phyloP scores from a whole-genome alignment of 2,113 vertebrate species.

The Ranitomeya variabilis region DNA sequence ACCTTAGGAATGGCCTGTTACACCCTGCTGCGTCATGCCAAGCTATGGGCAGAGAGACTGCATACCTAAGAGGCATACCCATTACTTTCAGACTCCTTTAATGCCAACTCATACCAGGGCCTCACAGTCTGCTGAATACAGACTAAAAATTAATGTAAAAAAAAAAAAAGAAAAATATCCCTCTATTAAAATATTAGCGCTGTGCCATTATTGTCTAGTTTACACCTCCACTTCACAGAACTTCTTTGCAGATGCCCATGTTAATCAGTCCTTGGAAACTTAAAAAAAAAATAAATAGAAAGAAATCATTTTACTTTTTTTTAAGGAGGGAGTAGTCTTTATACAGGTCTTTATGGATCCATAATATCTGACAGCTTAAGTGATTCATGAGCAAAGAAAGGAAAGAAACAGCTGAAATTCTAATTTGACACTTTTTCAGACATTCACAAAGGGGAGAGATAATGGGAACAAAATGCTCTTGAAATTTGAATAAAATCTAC shows the following conservation, averaged over 20 bases:
- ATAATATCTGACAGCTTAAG: conserved; percentile 18
- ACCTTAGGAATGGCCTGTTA: conserved; percentile 55
- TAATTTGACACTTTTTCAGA: conserved; percentile 1
- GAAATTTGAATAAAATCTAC: conserved; percentile 4
- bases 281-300: background rate
- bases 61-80: conserved; percentile 39
- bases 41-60: conserved; percentile 45
- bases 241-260: background rate
- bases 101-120: conserved; percentile 9
- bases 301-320: background rate
- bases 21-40: conserved; percentile 54
- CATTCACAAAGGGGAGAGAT: background rate
- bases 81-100: conserved; percentile 11
- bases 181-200: background rate
- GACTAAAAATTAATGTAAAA: background rate
- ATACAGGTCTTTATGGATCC: background rate
- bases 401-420: background rate
- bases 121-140: background rate
- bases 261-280: conserved; percentile 27
- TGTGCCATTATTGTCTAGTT: background rate
- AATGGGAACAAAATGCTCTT: background rate
- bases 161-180: background rate
- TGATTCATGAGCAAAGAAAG: background rate
- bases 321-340: background rate
- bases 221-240: background rate